Evolutionary conservation across 1,140 invertebrate species (phyloP).

Genomic region (Lycorma delicatula): DNA sequence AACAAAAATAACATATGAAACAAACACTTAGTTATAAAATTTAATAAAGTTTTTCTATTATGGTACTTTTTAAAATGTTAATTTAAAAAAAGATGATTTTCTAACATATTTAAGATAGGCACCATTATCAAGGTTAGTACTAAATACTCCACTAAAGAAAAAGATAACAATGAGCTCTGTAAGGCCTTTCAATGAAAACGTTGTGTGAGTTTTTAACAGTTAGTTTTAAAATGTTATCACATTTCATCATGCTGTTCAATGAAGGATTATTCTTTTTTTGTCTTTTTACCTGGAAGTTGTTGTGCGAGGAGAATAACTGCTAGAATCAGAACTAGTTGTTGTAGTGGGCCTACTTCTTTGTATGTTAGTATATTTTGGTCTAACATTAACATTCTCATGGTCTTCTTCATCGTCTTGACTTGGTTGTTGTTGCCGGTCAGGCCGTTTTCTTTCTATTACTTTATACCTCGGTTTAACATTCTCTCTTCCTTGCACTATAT

Average conservation of each 20-base stretch:
- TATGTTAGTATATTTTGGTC: constrained; percentile 21
- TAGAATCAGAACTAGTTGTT: too few relatives aligned
- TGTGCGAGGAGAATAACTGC: too few relatives aligned
- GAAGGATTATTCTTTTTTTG: neutral
- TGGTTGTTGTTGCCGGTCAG: constrained; percentile 15
- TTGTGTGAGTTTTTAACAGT: neutral
- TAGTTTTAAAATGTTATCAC: neutral
- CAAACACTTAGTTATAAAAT: too few relatives aligned
- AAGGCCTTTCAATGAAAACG: neutral
- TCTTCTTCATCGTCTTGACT: constrained; percentile 32
- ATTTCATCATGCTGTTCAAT: neutral
- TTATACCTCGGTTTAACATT: constrained; percentile 1
- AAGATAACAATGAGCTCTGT: neutral
- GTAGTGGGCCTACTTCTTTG: constrained; percentile 19
- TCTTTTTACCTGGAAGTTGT: constrained; percentile 11
- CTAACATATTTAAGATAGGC: too few relatives aligned
- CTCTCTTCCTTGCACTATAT: neutral
- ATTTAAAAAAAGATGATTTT: too few relatives aligned
- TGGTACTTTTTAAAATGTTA: too few relatives aligned
- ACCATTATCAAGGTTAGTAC: too few relatives aligned
- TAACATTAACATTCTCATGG: constrained; percentile 15
- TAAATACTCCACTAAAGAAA: too few relatives aligned
- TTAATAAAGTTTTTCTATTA: too few relatives aligned
- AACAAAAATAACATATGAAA: too few relatives aligned
- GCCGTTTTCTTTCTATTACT: constrained; percentile 10